These are phyloP conservation scores for Phalloptychus januarius DNA, from an alignment of 2,797 vertebrate genomes.

Conservation along the genomic window DNA sequence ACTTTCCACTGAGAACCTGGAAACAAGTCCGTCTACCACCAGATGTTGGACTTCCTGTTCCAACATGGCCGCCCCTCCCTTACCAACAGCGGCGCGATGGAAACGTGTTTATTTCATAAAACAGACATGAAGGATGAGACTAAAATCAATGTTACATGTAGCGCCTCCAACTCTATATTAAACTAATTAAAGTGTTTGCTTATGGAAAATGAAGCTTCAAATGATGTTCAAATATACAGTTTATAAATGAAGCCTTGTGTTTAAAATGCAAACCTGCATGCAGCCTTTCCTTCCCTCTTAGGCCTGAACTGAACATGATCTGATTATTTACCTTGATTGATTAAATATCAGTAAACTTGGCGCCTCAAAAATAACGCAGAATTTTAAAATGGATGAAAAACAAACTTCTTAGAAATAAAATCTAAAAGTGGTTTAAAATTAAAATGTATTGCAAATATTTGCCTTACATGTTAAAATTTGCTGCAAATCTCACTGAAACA, in stretches of 20 bases:
- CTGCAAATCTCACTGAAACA: not conserved
- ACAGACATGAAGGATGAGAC: too few relatives aligned
- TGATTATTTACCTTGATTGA: not conserved
- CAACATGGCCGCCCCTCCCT: too few relatives aligned
- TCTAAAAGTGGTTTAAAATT: not conserved
- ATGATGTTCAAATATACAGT: not conserved
- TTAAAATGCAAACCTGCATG: not conserved
- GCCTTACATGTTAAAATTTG: not conserved
- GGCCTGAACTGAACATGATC: not conserved
- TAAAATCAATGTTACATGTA: too few relatives aligned
- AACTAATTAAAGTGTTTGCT: too few relatives aligned
- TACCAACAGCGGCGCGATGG: too few relatives aligned
- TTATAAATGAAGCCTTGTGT: not conserved
- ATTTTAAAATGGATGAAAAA: not conserved
- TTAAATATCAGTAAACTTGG: not conserved
- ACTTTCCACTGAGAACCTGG: too few relatives aligned
- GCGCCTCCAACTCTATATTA: too few relatives aligned
- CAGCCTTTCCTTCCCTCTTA: not conserved
- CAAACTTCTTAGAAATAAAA: not conserved
- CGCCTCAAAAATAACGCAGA: not conserved
- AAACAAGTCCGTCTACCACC: too few relatives aligned
- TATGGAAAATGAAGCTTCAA: too few relatives aligned
- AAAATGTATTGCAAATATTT: not conserved
- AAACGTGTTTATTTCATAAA: too few relatives aligned
- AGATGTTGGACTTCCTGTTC: too few relatives aligned